These are phyloP conservation scores for Pammene aurita DNA, from an alignment of 2,888 invertebrate genomes.

Conservation along the genomic window DNA sequence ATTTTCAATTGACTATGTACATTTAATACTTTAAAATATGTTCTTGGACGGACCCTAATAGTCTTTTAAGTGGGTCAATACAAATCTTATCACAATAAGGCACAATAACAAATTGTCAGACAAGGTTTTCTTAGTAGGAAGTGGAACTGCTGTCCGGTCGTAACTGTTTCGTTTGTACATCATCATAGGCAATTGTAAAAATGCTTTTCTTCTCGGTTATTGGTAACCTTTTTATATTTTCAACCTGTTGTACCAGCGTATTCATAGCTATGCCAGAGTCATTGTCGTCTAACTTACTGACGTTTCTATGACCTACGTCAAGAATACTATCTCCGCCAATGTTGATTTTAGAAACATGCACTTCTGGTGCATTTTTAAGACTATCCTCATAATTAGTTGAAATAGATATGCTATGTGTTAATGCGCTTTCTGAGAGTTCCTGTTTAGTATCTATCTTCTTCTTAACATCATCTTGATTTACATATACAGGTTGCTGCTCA, in stretches of 20 bases:
- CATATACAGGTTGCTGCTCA: conserved; percentile 77
- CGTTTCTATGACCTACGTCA: conserved; percentile 57
- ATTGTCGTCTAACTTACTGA: conserved; percentile 85
- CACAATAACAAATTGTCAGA: conserved; percentile 54
- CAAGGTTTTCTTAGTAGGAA: conserved; percentile 71
- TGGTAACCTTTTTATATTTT: conserved; percentile 85
- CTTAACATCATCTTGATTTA: conserved; percentile 76
- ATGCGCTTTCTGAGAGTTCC: conserved; percentile 72
- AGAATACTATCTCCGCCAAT: conserved; percentile 69
- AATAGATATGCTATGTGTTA: conserved; percentile 75
- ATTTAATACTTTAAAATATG: conserved; percentile 35
- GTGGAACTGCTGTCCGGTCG: conserved; percentile 91
- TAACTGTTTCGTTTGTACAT: conserved; percentile 92
- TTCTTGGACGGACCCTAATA: conserved; percentile 48
- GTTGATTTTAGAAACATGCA: conserved; percentile 83
- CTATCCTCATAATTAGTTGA: conserved; percentile 74
- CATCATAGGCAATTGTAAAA: conserved; percentile 96
- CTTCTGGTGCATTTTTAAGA: conserved; percentile 71
- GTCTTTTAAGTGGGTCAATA: conserved; percentile 45
- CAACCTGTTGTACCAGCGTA: conserved; percentile 78
- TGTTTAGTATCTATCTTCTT: conserved; percentile 57
- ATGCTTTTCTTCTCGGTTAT: conserved; percentile 95
- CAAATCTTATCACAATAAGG: conserved; percentile 54
- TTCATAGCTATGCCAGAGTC: conserved; percentile 92
- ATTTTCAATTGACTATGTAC: conserved; percentile 31